phyloP scores from a whole-genome alignment of 2,888 invertebrate species.

The Drosophila rellima region DNA sequence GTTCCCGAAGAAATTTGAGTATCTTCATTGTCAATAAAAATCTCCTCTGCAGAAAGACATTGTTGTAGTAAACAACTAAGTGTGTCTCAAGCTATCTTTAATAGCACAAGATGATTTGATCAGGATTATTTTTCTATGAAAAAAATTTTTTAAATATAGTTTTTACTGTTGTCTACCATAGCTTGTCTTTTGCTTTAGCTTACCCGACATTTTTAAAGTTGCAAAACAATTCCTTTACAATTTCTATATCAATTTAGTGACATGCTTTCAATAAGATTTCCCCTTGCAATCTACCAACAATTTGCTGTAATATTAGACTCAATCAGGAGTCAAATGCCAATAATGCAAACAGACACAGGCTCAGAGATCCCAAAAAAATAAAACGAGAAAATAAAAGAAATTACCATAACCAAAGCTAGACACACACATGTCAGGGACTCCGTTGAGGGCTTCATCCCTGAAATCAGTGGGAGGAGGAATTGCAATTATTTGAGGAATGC shows the following conservation, averaged over 20 bases:
- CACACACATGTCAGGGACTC: conserved; percentile 45
- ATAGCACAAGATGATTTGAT: no score
- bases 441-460: conserved; percentile 23
- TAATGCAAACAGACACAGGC: conserved; percentile 59
- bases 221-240: neutral
- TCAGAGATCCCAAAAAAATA: conserved; percentile 6
- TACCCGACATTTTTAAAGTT: no score
- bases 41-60: no score
- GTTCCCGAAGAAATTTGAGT: no score
- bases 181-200: no score
- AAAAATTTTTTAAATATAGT: no score
- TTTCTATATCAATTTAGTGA: neutral
- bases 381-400: conserved; percentile 45
- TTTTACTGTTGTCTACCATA: no score
- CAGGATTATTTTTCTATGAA: no score
- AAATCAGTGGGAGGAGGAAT: conserved; percentile 29
- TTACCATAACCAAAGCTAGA: conserved; percentile 67
- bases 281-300: conserved; percentile 66
- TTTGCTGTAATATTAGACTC: conserved; percentile 69
- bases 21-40: no score
- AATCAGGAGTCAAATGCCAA: conserved; percentile 73
- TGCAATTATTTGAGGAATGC: conserved; percentile 80
- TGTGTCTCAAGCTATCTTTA: no score
- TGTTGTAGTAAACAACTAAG: no score
- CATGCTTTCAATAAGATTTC: conserved; percentile 24